Evolutionary conservation across 2,113 vertebrate genomes (phyloP).

Genomic region (Platysternon megacephalum): DNA sequence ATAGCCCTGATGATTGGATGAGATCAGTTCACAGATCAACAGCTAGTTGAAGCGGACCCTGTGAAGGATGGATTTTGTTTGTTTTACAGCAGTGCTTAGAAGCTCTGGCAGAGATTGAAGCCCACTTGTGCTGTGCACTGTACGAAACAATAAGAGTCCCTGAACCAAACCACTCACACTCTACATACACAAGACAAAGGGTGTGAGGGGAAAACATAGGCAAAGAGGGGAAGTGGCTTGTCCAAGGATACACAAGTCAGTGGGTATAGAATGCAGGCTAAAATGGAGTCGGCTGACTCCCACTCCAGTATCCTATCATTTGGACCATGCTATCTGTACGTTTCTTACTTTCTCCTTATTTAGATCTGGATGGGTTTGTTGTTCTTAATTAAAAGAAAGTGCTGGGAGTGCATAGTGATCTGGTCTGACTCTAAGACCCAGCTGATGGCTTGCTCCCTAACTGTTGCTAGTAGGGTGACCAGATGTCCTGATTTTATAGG

Average conservation of each 20-base stretch:
- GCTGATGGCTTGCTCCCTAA: too few relatives aligned
- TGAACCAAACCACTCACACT: background rate
- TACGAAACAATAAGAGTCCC: background rate
- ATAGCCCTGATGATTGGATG: background rate
- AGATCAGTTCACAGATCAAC: background rate
- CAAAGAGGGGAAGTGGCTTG: fast-evolving
- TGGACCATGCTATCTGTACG: background rate
- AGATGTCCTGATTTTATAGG: too few relatives aligned
- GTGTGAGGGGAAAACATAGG: background rate
- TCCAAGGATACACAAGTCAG: background rate
- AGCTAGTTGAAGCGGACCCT: too few relatives aligned
- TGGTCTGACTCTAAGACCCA: fast-evolving
- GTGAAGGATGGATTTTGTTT: background rate
- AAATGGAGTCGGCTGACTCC: too few relatives aligned
- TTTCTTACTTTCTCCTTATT: background rate
- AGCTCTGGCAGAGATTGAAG: too few relatives aligned
- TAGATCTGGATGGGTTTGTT: background rate
- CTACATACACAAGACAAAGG: background rate
- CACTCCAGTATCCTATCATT: fast-evolving
- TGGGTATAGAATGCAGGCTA: background rate
- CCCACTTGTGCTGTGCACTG: background rate
- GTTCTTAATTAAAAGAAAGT: background rate
- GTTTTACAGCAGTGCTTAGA: background rate
- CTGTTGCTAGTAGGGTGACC: too few relatives aligned
- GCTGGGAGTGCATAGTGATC: background rate